These are phyloP conservation scores for Rachycentron canadum DNA, from an alignment of 2,797 vertebrate genomes.

Conservation along the genomic window DNA sequence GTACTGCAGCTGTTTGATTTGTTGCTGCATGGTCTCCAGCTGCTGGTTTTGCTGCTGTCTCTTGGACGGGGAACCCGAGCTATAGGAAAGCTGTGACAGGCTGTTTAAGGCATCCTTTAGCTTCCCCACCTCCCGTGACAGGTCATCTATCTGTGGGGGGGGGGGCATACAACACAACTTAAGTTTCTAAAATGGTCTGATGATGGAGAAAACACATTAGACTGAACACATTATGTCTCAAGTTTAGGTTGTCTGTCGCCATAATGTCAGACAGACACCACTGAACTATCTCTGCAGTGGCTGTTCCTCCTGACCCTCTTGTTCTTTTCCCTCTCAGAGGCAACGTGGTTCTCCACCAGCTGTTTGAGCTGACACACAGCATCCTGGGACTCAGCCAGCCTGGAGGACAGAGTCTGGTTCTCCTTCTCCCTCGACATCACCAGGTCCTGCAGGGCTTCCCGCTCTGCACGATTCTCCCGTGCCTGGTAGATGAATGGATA, in stretches of 20 bases:
- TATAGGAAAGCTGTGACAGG: slow-evolving; percentile 96
- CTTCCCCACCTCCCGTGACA: slow-evolving; percentile 94
- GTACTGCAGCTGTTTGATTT: slow-evolving; percentile 95
- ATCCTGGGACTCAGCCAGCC: slow-evolving; percentile 90
- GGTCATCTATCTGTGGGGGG: slow-evolving; percentile 90
- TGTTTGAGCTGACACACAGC: slow-evolving; percentile 91
- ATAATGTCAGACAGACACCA: background rate
- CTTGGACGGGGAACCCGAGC: slow-evolving; percentile 85
- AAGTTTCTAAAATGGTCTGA: background rate
- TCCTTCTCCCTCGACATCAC: slow-evolving; percentile 89
- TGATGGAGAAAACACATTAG: background rate
- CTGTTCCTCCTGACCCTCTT: slow-evolving; percentile 88
- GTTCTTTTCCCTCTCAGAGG: slow-evolving; percentile 95
- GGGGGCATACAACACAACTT: no score
- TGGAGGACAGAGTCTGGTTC: slow-evolving; percentile 85
- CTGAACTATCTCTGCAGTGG: background rate
- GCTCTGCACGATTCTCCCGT: slow-evolving; percentile 87
- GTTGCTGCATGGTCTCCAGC: slow-evolving; percentile 92
- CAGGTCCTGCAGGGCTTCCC: slow-evolving; percentile 86
- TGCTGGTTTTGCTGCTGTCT: slow-evolving; percentile 95
- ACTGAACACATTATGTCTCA: background rate
- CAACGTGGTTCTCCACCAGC: slow-evolving; percentile 89
- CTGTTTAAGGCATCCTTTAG: slow-evolving; percentile 98
- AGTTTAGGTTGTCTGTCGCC: no score
- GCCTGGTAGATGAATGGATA: slow-evolving; percentile 75